These are phyloP conservation scores for Phallusia fumigata DNA, from an alignment of 23 tunicate species.

Conservation along the genomic window DNA sequence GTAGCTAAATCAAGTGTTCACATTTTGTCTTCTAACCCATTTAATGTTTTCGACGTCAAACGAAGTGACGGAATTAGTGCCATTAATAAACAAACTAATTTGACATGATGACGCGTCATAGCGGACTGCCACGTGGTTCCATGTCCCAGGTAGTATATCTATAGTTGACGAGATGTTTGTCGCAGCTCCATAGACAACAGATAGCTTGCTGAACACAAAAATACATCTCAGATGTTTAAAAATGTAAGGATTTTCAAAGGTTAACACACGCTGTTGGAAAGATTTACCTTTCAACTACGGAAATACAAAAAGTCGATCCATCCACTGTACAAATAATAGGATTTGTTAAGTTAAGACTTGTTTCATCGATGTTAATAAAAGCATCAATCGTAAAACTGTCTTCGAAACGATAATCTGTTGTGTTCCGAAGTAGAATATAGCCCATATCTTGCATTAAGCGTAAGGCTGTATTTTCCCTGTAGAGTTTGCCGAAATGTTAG, in stretches of 20 bases:
- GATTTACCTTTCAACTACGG: not conserved
- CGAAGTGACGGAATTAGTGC: not conserved
- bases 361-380: conserved; percentile 9
- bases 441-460: not conserved
- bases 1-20: not conserved
- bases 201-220: not conserved
- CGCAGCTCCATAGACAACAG: not conserved
- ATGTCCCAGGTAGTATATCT: not conserved
- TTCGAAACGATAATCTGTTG: conserved; percentile 6
- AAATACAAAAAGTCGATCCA: not conserved
- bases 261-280: not conserved
- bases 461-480: conserved; percentile 10
- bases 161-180: not conserved
- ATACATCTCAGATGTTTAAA: not conserved
- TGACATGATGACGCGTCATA: conserved; percentile 8
- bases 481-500: not conserved
- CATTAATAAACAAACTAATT: not conserved
- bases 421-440: conserved; percentile 15
- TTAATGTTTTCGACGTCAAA: not conserved
- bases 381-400: conserved; percentile 34
- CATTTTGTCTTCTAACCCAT: not conserved
- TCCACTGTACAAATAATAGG: not conserved
- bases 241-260: no score
- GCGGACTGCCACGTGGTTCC: conserved; percentile 17
- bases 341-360: not conserved